Evolutionary conservation across 2,113 vertebrate species (phyloP).

Genomic region (Globicephala melas): DNA sequence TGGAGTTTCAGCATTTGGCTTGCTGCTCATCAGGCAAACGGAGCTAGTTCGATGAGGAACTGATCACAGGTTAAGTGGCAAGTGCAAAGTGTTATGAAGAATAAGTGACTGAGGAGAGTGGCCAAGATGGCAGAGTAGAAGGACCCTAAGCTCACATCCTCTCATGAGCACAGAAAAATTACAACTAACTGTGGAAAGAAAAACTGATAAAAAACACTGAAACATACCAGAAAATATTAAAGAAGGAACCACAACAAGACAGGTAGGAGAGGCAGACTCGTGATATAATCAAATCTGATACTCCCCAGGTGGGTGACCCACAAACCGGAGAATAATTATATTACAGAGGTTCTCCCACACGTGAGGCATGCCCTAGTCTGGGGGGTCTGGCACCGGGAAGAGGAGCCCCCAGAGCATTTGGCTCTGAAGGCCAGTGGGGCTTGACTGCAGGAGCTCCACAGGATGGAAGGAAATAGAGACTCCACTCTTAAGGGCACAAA

Average conservation of each 20-base stretch:
- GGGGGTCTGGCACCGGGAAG: background rate
- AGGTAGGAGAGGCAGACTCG: background rate
- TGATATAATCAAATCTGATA: background rate
- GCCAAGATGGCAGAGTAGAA: background rate
- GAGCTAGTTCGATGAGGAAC: background rate
- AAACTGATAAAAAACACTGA: background rate
- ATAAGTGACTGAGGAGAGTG: background rate
- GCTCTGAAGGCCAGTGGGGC: background rate
- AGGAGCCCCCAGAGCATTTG: too few species aligned
- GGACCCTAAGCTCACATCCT: background rate
- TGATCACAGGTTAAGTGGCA: background rate
- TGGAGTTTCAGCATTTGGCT: background rate
- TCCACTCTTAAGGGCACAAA: background rate
- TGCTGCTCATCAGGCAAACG: background rate
- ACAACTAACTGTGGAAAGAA: background rate
- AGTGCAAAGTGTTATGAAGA: background rate
- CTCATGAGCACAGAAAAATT: background rate
- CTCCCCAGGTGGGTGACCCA: background rate
- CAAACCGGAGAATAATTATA: background rate
- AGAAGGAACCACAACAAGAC: background rate
- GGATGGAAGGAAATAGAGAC: background rate
- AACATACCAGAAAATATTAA: background rate
- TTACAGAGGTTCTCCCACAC: background rate
- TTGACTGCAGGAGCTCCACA: background rate
- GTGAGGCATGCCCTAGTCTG: background rate